phyloP scores from a whole-genome alignment of 2,888 invertebrate species.

The Amiota communis region DNA sequence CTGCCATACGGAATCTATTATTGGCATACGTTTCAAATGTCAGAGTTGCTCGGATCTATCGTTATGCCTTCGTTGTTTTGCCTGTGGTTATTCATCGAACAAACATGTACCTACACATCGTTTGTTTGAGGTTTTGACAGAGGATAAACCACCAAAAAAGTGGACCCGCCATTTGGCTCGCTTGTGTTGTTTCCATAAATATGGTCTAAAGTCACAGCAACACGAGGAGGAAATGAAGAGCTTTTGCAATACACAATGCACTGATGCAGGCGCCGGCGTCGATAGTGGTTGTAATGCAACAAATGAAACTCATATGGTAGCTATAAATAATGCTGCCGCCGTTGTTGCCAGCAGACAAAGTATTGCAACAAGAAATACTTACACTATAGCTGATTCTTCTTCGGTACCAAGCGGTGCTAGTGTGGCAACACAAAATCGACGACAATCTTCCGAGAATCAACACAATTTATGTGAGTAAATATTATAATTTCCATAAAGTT shows the following conservation, averaged over 20 bases:
- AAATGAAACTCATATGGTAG: conserved; percentile 44
- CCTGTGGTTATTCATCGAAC: conserved; percentile 60
- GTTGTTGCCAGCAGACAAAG: no score
- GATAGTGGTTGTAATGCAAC: conserved; percentile 34
- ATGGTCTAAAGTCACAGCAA: conserved; percentile 42
- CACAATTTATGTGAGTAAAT: background rate
- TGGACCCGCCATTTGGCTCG: conserved; percentile 65
- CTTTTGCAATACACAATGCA: conserved; percentile 60
- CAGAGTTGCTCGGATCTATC: conserved; percentile 69
- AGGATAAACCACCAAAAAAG: conserved; percentile 65
- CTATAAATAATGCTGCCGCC: no score
- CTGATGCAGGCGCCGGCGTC: conserved; percentile 54
- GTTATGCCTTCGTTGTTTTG: conserved; percentile 71
- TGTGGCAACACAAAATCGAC: conserved; percentile 30
- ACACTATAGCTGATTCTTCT: no score
- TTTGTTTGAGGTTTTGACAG: conserved; percentile 70
- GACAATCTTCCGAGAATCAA: conserved; percentile 24
- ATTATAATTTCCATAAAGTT: no score
- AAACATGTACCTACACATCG: conserved; percentile 69
- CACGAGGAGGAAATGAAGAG: conserved; percentile 59
- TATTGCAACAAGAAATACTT: conserved; percentile 33
- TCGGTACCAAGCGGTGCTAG: conserved; percentile 9
- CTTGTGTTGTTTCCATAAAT: conserved; percentile 62
- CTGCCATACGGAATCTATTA: conserved; percentile 67
- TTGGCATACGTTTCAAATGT: conserved; percentile 72